Conservation (phyloP, 1,140 invertebrate species). For the Scaptodrosophila lebanonensis region DNA sequence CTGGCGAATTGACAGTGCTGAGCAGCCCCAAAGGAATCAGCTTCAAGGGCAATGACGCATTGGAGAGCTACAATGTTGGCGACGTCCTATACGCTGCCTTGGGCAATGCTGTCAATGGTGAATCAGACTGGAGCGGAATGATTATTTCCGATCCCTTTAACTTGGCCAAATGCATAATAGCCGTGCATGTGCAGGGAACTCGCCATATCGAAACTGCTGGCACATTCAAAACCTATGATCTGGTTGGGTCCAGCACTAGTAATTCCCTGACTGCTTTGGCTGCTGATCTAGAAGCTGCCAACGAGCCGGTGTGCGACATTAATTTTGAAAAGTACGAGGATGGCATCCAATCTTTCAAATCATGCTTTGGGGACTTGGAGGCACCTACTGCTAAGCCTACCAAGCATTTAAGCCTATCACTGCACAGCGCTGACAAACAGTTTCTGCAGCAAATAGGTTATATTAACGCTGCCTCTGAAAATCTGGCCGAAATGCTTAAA, state of each 20-base stretch:
- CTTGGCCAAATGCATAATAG: constrained; percentile 85
- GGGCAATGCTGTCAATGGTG: constrained; percentile 81
- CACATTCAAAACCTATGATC: constrained; percentile 22
- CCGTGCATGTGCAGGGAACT: constrained; percentile 84
- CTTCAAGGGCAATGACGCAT: constrained; percentile 80
- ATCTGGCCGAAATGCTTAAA: constrained; percentile 43
- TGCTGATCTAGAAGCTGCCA: constrained; percentile 14
- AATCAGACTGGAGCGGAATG: constrained; percentile 83
- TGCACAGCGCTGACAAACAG: constrained; percentile 81
- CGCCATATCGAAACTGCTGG: constrained; percentile 75
- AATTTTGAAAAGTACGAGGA: constrained; percentile 80
- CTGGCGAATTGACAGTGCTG: constrained; percentile 82
- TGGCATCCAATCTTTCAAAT: constrained; percentile 74
- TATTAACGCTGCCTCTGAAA: constrained; percentile 80
- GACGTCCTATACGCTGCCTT: constrained; percentile 83
- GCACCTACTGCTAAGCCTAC: constrained; percentile 59
- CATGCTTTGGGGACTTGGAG: constrained; percentile 77
- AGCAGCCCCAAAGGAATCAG: constrained; percentile 81
- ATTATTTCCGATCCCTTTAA: constrained; percentile 84
- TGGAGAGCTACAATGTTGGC: constrained; percentile 81
- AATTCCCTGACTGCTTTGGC: constrained; percentile 23
- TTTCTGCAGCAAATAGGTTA: constrained; percentile 82
- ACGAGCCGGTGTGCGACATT: constrained; percentile 77
- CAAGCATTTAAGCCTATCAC: constrained; percentile 78
- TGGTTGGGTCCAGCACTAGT: constrained; percentile 14